Percentiles rank a stretch among this genome's conserved stretches.
These are phyloP conservation scores for Atethmia centrago DNA, from an alignment of 2,888 invertebrate genomes.

Conservation along the genomic window DNA sequence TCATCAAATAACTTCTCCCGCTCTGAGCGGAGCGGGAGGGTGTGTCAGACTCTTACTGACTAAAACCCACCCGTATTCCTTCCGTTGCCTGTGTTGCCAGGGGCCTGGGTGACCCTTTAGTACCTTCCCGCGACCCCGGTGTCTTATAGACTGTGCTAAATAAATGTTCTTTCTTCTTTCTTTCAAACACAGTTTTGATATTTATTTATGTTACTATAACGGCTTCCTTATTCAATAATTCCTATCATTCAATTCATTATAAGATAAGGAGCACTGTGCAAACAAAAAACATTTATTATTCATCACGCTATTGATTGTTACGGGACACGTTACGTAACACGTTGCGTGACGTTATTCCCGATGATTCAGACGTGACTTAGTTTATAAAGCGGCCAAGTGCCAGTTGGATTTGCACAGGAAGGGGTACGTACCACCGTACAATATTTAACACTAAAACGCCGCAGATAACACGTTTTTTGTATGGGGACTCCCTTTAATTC, in stretches of 20 bases:
- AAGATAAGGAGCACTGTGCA: not conserved
- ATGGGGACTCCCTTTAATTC: too few relatives aligned
- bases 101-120: too few relatives aligned
- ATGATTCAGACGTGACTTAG: slow-evolving; percentile 69
- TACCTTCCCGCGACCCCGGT: too few relatives aligned
- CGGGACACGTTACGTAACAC: slow-evolving; percentile 53
- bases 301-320: slow-evolving; percentile 62
- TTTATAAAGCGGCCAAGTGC: not conserved
- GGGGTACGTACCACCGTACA: not conserved
- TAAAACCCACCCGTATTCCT: too few relatives aligned
- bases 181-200: not conserved
- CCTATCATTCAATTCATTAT: not conserved
- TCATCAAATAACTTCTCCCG: too few relatives aligned
- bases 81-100: too few relatives aligned
- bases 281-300: slow-evolving; percentile 58
- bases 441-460: not conserved
- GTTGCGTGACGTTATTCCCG: slow-evolving; percentile 62
- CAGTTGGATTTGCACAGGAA: not conserved
- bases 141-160: too few relatives aligned
- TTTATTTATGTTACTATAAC: not conserved
- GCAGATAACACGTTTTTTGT: not conserved
- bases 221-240: slow-evolving; percentile 7
- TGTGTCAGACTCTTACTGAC: too few relatives aligned
- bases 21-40: too few relatives aligned
- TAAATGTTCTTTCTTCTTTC: too few relatives aligned